Base-by-base conservation (phyloP, 2,113 vertebrate species). In the Cranoglanis bouderius region DNA sequence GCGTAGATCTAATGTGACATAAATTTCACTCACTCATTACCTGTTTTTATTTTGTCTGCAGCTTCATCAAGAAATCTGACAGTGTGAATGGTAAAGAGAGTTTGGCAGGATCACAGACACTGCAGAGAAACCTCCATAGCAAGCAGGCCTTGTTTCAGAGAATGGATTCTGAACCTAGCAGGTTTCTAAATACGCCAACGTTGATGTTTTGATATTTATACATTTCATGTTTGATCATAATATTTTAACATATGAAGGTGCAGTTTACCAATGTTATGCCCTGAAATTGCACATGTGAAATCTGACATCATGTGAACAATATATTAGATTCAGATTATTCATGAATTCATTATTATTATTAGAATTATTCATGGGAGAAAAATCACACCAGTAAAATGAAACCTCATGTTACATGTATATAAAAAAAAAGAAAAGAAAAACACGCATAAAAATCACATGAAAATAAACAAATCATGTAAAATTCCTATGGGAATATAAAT, bases 111-210 rank as follows among this genome's bases (percentile, higher is more conserved):
- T 97, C 97, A 0, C 97, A 97, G 93, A 98, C 97, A 0, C 94
- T 98, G 38, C 96, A 96, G 0, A 95, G 97, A 38, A 93, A 93
- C 6, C 93, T 97, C 0, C 97, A 98, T 88, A 95, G 96, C 91
- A 97, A 97, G 85, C 97, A 97, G 55, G 96, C 97, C 0, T 90
- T 97, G 46, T 96, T 99, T 1, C 97, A 99, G 93, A 96, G 97
- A 90, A 94, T 97, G 84, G 97, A 98, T 92, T 96, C 95, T 0
- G 96, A 97, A 2, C 87, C 94, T 6, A 85, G 84, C 85, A 98
- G 95, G 98, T 99, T 94, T 29, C 2, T 49, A 0, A 95, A 91
- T 59, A 29, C 59, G 0, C 0, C 13, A 40, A 55, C 18, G 6
- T 81, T 67, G 19, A 77, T 83, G 19, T 35, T 87, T 51, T 51